Evolutionary conservation across 2,888 invertebrate genomes (phyloP), one percentile per base, ranked within the genome.

Genomic region (Aphidoletes aphidimyza): DNA sequence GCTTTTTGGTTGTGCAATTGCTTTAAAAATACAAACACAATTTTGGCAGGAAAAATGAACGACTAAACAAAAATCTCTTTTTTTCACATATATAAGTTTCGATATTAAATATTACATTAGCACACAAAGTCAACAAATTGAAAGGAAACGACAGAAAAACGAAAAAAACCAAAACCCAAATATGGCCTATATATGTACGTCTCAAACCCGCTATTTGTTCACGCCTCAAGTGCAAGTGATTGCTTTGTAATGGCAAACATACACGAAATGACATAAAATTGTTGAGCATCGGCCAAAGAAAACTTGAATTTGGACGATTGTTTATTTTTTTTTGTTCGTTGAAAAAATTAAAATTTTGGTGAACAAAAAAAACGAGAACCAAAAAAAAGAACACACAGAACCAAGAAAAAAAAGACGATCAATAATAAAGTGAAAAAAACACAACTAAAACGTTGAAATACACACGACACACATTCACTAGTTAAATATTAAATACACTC

Each of bases 41-140:
- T 30, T 69, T 69, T 30, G 69, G 69, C 69, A 69, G 54, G n/a
- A 69, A 69, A 69, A 69, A 69, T 30, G 69, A 69, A 69, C 69
- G 8, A 30, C 69, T 69, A 69, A 69, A 69, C 69, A 69, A 69
- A n/a, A 69, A 69, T 69, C 34, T 69, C 69, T 34, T 69, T n/a
- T n/a, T n/a, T 69, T 1, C 54, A 54, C 54, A 54, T 54, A 54
- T n/a, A n/a, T n/a, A 11, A 22, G 30, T 69, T 69, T 69, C 30
- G n/a, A n/a, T n/a, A 30, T 69, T 14, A 69, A 69, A 69, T 69
- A 69, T 69, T 30, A 30, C 26, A 22, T 22, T 26, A 22, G 2
- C 22, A 54, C 22, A 54, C 54, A 54, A n/a, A 54, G n/a, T n/a
- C n/a, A n/a, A 22, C 54, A 22, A 22, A 47, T 47, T n/a, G n/a